Evolutionary conservation across 2,113 vertebrate genomes (phyloP), one percentile per base, ranked within the genome.

Genomic region (Oophaga pumilio): DNA sequence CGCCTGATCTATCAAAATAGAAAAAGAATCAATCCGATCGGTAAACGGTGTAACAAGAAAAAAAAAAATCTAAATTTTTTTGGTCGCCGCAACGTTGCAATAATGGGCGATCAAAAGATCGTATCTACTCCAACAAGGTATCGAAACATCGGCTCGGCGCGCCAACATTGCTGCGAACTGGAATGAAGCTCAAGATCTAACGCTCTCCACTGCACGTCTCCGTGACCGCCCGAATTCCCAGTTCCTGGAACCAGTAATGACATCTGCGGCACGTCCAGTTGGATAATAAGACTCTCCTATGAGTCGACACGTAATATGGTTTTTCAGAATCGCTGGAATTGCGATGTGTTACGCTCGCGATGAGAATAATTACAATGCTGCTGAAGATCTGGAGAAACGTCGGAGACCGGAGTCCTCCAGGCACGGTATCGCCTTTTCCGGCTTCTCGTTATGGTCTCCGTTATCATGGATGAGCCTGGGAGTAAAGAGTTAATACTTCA

Each of bases 401-500:
- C 6, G 17, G 20, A 73, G 24, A 69, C 6, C 12, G n/a, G 28
- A 69, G 26, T 69, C 68, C 26, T 3, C 68, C 68, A 1, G 24
- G 28, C 26, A 33, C 26, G 18, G 13, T 28, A 14, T 69, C 68
- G 5, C 33, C 68, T 15, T 2, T 28, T 2, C 26, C 6, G 28
- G 15, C 28, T 73, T 8, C 69, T 73, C 43, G 43, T 73, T 73
- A 43, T 9, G 17, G 69, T 43, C 33, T 73, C 14, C 64, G 26
- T 69, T 4, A 6, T 69, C 6, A 28, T 13, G 14, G 28, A 17
- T 9, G 6, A 69, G 13, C 24, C 24, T 22, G 69, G 28, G 69
- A 43, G 18, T 43, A 49, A 73, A 73, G 33, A 43, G 28, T 73
- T 73, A 73, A 73, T 73, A 73, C 69, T 73, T 73, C 28, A 73